Base-by-base conservation (phyloP, 2,888 invertebrate species). In the Tetragonula carbonaria region DNA sequence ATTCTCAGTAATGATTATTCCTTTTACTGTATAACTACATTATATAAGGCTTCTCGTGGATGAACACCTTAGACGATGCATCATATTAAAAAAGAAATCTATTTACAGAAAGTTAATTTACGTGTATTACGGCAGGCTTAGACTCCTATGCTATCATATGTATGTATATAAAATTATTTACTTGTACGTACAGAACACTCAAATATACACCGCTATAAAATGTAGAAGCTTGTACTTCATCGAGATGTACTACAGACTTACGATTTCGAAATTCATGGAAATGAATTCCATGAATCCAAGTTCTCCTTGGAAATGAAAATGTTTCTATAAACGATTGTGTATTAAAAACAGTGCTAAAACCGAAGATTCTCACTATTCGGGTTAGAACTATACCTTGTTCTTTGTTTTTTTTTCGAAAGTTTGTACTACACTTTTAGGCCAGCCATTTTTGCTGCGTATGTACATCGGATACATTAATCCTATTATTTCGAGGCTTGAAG, bases 371-470 rank as follows among this genome's bases (percentile, higher is more conserved):
- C 57, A 16, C 50, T 78, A 68, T 53, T 57, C 51, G 67, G 66
- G 62, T 74, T 45, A 67, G 51, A 59, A 55, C 66, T 55, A 68
- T 51, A 21, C 50, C 28, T 57, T 71, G 33, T 55, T 75, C 16
- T 65, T 82, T 71, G 66, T 80, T 78, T 28, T 28, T 28, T 76
- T 38, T 38, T 79, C n/a, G 80, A 88, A 84, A 89, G 86, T 90
- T 90, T 90, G 90, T 90, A 90, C 90, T 90, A 90, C 65, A 33
- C 83, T 74, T 87, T 90, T 90, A 90, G 90, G 90, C 90, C 90
- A 89, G 85, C 84, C 80, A 85, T 85, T 81, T 81, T 68, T 77
- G 72, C 76, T 74, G 73, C 62, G 66, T 78, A 65, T 70, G 55
- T 70, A 78, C 45, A 65, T 68, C 75, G 75, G 53, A n/a, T 73